A percentile compares a stretch with the other conserved stretches of the same genome.
These are phyloP conservation scores for Bothrops jararaca DNA, from an alignment of 2,113 vertebrate species.

Conservation along the genomic window DNA sequence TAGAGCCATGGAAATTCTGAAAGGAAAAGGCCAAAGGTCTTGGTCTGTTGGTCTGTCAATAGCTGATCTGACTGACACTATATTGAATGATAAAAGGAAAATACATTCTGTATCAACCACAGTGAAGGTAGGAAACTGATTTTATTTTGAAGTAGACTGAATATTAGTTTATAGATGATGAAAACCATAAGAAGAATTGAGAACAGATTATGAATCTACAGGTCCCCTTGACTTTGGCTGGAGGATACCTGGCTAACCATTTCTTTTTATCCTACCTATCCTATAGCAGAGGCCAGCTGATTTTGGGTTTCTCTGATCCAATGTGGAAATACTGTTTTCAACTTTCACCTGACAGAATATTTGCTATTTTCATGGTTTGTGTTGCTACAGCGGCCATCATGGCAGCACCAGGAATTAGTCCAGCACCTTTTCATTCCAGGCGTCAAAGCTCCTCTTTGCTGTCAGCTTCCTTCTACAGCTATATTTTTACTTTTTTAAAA, in stretches of 20 bases:
- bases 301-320: not conserved
- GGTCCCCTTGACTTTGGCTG: not conserved
- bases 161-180: not conserved
- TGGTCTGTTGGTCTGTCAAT: conserved; percentile 92
- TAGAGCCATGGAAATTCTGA: conserved; percentile 87
- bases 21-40: conserved; percentile 85
- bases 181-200: not conserved
- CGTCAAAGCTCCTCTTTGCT: not conserved
- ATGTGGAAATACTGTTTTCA: not conserved
- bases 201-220: not conserved
- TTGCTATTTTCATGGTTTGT: not conserved
- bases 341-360: not conserved
- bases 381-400: not conserved
- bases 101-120: conserved; percentile 87
- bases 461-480: not conserved
- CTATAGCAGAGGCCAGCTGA: not conserved
- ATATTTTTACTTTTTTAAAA: not conserved
- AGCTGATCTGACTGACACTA: conserved; percentile 86
- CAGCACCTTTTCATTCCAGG: not conserved
- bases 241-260: not conserved
- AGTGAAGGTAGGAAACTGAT: conserved; percentile 77
- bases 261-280: not conserved
- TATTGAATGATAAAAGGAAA: conserved; percentile 83
- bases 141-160: conserved; percentile 2
- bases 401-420: not conserved